Base-by-base conservation (phyloP, 2,888 invertebrate species). In the Rhorus exstirpatorius region DNA sequence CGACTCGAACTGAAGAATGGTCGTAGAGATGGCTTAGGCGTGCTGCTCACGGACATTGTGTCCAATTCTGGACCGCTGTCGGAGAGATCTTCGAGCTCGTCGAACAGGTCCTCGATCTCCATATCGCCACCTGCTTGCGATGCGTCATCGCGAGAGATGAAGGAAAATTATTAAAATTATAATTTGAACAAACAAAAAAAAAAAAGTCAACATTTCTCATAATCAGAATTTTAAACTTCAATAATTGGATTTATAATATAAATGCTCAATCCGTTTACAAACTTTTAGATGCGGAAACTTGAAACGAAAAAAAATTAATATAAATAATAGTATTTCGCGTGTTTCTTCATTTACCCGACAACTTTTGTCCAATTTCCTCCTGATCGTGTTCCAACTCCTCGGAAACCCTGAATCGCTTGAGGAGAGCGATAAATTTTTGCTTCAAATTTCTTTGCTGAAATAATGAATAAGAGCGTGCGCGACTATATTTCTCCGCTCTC, bases 41-140 rank as follows among this genome's bases (percentile, higher is more conserved):
- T 99, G 87, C 99, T 99, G 84, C 98, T 97, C 90, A 99, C 98
- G 91, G 98, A 98, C 95, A 99, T 97, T 68, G 98, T 98, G 93
- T 99, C 99, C 94, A 97, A 95, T 91, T 98, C 98, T 6, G 98
- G 98, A 0, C 97, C 98, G 10, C 98, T 98, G 93, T 99, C 99
- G 88, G 98, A 98, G 83, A 99, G 94, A 83, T 99, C 98, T 93
- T 99, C 99, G 86, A 99, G 93, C 93, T 99, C 99, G 94, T 99
- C 96, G 93, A 99, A 97, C 77, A 99, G 94, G 89, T 98, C 98
- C 92, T 99, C 98, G 91, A 98, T 97, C 92, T 98, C 97, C 92
- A 97, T 96, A 88, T 97, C 97, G 71, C 97, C 97, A 83, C 96
- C 96, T 93, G 82, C 21, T 84, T 74, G 65, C 68, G 55, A 84